These are phyloP conservation scores for Cephus nigrinus DNA, from an alignment of 2,888 invertebrate species.

Conservation along the genomic window DNA sequence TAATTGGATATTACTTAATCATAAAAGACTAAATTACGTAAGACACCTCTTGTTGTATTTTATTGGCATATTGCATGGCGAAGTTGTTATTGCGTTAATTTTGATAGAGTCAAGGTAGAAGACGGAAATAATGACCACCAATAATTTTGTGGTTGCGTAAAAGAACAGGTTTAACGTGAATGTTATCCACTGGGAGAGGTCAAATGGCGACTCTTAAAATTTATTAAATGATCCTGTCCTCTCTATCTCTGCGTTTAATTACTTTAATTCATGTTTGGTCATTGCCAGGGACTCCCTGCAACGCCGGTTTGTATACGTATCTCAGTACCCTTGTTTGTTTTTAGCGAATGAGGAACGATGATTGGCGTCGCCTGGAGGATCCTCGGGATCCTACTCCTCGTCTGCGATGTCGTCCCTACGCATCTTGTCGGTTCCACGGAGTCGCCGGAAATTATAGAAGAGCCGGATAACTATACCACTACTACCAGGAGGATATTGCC, in stretches of 20 bases:
- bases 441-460: constrained; percentile 35
- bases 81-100: not conserved
- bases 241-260: not conserved
- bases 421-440: constrained; percentile 37
- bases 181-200: not conserved
- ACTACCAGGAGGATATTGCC: constrained; percentile 45
- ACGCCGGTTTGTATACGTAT: not conserved
- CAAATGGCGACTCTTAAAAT: not conserved
- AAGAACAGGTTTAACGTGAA: not conserved
- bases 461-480: constrained; percentile 36
- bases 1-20: not conserved
- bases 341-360: constrained; percentile 58
- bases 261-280: not conserved
- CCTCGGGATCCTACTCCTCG: constrained; percentile 53
- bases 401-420: constrained; percentile 33
- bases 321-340: not conserved
- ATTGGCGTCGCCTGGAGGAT: constrained; percentile 46
- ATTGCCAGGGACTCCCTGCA: not conserved
- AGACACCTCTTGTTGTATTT: not conserved
- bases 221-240: not conserved
- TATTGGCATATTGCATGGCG: not conserved
- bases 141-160: not conserved
- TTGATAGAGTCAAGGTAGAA: not conserved
- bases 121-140: not conserved
- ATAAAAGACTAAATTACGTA: not conserved